Evolutionary conservation across 2,888 invertebrate genomes (phyloP).

Genomic region (Amblyjoppa fuscipennis): DNA sequence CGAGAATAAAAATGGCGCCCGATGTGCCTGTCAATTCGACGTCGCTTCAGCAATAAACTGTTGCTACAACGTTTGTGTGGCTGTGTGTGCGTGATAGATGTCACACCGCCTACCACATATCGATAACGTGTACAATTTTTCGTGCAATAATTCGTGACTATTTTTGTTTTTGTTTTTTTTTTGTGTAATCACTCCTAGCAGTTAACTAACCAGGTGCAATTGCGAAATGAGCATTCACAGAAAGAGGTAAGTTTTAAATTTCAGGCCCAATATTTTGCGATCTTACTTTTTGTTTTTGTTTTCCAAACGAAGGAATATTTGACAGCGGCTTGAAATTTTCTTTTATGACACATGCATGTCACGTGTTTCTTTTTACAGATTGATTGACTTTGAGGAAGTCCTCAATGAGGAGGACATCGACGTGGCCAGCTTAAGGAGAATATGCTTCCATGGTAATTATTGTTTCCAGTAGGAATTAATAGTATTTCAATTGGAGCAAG

Average conservation of each 20-base stretch:
- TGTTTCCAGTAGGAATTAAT: conserved; percentile 16
- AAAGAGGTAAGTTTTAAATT: conserved; percentile 73
- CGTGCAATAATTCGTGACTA: conserved; percentile 6
- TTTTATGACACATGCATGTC: not conserved
- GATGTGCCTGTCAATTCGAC: conserved; percentile 57
- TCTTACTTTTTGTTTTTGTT: not conserved
- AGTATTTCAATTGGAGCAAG: not conserved
- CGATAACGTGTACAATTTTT: conserved; percentile 14
- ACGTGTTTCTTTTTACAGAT: conserved; percentile 86
- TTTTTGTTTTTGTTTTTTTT: conserved; percentile 21
- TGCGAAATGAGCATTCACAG: conserved; percentile 80
- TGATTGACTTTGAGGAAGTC: conserved; percentile 92
- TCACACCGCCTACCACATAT: conserved; percentile 57
- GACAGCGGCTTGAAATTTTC: conserved; percentile 5
- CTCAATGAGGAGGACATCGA: conserved; percentile 91
- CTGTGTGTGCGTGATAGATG: conserved; percentile 12
- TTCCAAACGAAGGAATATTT: not conserved
- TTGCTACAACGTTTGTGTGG: conserved; percentile 28
- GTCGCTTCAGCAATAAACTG: conserved; percentile 47
- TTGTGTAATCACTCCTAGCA: conserved; percentile 20
- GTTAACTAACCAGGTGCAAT: conserved; percentile 48
- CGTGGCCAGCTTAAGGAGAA: conserved; percentile 88
- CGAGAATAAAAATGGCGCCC: conserved; percentile 56
- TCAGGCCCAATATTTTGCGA: not conserved
- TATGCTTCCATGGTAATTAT: conserved; percentile 92